These are phyloP conservation scores for Ctena decussata DNA, from an alignment of 2,888 invertebrate species.

Conservation along the genomic window DNA sequence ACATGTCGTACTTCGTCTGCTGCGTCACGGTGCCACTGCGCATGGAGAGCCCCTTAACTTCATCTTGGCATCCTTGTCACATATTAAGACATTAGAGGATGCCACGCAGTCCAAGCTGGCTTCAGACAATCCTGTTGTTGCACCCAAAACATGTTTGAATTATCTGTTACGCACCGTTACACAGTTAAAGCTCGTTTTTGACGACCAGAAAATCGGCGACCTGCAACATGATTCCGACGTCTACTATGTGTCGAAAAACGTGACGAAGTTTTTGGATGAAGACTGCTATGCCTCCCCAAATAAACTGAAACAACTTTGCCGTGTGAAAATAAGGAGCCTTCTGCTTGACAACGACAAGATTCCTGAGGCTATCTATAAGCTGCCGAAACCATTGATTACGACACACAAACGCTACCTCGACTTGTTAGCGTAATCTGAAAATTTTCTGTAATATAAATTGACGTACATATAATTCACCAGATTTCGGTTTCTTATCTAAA, in stretches of 20 bases:
- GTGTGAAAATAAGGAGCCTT: conserved; percentile 47
- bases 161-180: conserved; percentile 52
- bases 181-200: conserved; percentile 42
- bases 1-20: conserved; percentile 37
- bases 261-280: conserved; percentile 44
- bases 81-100: conserved; percentile 48
- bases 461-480: too few species aligned
- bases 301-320: conserved; percentile 51
- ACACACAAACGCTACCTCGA: conserved; percentile 87
- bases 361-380: conserved; percentile 43
- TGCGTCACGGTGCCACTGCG: conserved; percentile 56
- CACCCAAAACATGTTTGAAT: conserved; percentile 36
- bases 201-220: conserved; percentile 56
- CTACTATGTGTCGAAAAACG: conserved; percentile 51
- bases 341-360: conserved; percentile 41
- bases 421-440: conserved; percentile 34
- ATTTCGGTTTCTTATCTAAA: too few species aligned
- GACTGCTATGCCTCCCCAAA: conserved; percentile 53
- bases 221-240: conserved; percentile 32
- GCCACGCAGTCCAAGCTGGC: conserved; percentile 21
- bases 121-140: conserved; percentile 39
- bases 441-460: too few species aligned
- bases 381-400: conserved; percentile 40
- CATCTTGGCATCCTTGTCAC: conserved; percentile 45
- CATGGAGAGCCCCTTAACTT: conserved; percentile 52